Conservation (phyloP, 2,113 vertebrate genomes). For the Vicugna pacos region DNA sequence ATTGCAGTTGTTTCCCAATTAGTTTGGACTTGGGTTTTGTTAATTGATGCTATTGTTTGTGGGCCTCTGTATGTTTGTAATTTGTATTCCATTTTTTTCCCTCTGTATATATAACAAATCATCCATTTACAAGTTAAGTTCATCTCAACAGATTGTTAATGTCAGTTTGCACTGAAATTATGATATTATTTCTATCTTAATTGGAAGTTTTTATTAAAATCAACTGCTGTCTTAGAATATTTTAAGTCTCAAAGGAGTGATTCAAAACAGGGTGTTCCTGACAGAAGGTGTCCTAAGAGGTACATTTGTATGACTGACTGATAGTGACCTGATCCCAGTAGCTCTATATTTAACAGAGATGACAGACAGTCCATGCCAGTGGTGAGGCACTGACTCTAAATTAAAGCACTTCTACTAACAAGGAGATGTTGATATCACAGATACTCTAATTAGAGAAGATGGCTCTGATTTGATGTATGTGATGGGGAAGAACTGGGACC, state of each 20-base stretch:
- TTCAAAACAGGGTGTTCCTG: background rate
- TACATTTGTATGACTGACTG: background rate
- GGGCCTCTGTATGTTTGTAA: background rate
- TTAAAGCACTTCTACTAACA: background rate
- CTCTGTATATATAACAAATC: background rate
- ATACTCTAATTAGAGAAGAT: background rate
- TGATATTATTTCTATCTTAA: background rate
- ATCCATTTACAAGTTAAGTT: background rate
- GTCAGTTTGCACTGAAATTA: background rate
- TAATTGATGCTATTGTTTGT: background rate
- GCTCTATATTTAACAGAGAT: slow-evolving; percentile 46
- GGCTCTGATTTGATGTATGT: background rate
- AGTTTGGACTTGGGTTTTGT: background rate
- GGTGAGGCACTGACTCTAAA: background rate
- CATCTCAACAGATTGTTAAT: background rate
- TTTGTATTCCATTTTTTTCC: background rate
- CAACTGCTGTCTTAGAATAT: background rate
- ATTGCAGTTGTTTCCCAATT: background rate
- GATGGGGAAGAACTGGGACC: background rate
- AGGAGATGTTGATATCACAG: background rate
- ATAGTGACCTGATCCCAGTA: background rate
- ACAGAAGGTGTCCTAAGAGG: background rate
- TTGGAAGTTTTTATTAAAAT: slow-evolving; percentile 55
- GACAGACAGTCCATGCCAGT: background rate
- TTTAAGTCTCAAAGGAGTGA: slow-evolving; percentile 14